Evolutionary conservation across 2,797 vertebrate genomes (phyloP), one percentile per base, ranked within the genome.

Genomic region (Sebastes taczanowskii): DNA sequence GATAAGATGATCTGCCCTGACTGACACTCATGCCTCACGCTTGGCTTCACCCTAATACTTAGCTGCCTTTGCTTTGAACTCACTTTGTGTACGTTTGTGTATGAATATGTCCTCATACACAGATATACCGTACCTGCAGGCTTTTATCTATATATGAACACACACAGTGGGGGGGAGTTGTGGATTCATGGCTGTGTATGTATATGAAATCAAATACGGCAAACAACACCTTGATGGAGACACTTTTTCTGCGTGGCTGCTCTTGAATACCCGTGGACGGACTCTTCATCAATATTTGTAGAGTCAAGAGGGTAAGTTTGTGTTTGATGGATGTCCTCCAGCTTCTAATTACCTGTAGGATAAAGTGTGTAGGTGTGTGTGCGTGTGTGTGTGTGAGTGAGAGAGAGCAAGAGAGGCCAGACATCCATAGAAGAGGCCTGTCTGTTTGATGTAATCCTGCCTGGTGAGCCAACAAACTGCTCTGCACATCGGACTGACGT

Each of bases 401-500:
- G 27, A 25, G 13, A 32, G 53, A 67, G 65, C 22, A 55, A 81
- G 56, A 71, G 70, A 89, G 83, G 38, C 80, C 90, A 92, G 91
- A 92, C 88, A 88, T 91, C 89, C 85, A 81, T 75, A 78, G 90
- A 88, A 86, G 84, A 88, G 52, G 83, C 75, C 86, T 81, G 84
- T 88, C 79, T 91, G 82, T 86, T 93, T 95, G 93, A 95, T 92
- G 78, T 93, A 87, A 94, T 94, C 81, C 82, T 91, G 91, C 88
- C 76, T 89, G 91, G 91, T 89, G 81, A 92, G 74, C 83, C 85
- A 84, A 90, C 90, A 90, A 84, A 90, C 88, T 70, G 81, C 80
- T 78, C 80, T 88, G 91, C 92, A 94, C 91, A 94, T 95, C 74
- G 22, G 67, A 86, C 87, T 92, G 94, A 94, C 91, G 82, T 82